Evolutionary conservation across 2,888 invertebrate species (phyloP), one percentile per base, ranked within the genome.

Genomic region (Cheilosia impressa): DNA sequence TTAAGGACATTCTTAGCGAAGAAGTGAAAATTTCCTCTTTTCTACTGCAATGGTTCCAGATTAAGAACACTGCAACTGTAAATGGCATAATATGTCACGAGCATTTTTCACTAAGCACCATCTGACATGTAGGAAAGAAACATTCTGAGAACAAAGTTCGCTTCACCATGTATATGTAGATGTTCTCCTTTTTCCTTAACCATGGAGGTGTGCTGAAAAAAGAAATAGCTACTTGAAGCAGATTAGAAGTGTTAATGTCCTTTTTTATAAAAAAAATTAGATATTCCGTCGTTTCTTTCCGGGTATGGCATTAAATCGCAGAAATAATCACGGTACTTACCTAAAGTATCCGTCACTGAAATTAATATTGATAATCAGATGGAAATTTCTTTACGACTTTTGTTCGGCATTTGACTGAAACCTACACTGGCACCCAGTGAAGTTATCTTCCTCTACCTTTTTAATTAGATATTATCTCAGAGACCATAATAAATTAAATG

Each of bases 71-170:
- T 53, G 52, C 69, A 38, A 72, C 53, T 80, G 66, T 68, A 80
- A 80, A 75, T 80, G 80, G 55, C 80, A 73, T 62, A 55, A 73
- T 62, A 55, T 80, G 80, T 80, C 80, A 80, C 73, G 73, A 66
- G 80, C 72, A 66, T 55, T 66, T 58, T 62, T 47, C 69, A 47
- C 69, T 55, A 47, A 69, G 47, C 57, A 69, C 69, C 47, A 69
- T 71, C 58, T 60, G 58, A 58, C 71, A 19, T 71, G 50, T 50
- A 50, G 38, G 38, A 38, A 58, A 41, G 38, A 38, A 50, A 41
- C 58, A 71, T 71, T 58, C 58, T 27, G 27, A 50, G 47, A 17
- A 60, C 71, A 27, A 62, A 53, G 50, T 60, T 68, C 31, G 22
- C n/a, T n/a, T 27, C 15, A 47, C 45, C n/a, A 15, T n/a, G 38